A percentile compares a stretch with the other conserved stretches of the same genome.
Evolutionary conservation across 2,797 vertebrate genomes (phyloP).

Genomic region (Jordanella pulchra): DNA sequence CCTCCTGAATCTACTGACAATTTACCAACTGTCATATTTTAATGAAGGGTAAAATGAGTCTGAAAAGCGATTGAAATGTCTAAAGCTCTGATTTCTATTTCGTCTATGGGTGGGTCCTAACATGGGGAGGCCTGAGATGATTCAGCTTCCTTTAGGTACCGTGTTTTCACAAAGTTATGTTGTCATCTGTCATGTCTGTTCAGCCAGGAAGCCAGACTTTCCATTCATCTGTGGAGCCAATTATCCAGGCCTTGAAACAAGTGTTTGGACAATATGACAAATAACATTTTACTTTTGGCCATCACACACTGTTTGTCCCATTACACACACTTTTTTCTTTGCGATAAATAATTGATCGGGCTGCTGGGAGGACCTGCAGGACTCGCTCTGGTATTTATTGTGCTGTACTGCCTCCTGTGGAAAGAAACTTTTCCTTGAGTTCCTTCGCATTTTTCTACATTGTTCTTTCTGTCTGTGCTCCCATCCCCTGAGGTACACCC

Average conservation of each 20-base stretch:
- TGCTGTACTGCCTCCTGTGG: slow-evolving; percentile 29
- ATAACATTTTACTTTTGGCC: slow-evolving; percentile 47
- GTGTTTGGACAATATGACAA: slow-evolving; percentile 50
- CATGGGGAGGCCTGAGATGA: not conserved
- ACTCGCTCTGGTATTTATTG: slow-evolving; percentile 13
- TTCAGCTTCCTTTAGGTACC: slow-evolving; percentile 1
- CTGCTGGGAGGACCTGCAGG: slow-evolving; percentile 38
- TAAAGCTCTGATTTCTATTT: slow-evolving; percentile 1
- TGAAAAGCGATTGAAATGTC: not conserved
- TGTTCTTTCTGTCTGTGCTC: slow-evolving; percentile 14
- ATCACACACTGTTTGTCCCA: slow-evolving; percentile 48
- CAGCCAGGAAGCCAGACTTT: slow-evolving; percentile 13
- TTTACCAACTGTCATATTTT: not conserved
- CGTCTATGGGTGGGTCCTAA: not conserved
- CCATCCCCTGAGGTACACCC: slow-evolving; percentile 36
- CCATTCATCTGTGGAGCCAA: slow-evolving; percentile 65
- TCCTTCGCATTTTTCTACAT: slow-evolving; percentile 11
- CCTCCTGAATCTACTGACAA: not conserved
- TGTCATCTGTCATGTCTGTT: slow-evolving; percentile 34
- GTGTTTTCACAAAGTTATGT: slow-evolving; percentile 4
- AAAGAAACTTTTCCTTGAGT: slow-evolving; percentile 54
- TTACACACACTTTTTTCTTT: slow-evolving; percentile 61
- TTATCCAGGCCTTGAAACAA: slow-evolving; percentile 65
- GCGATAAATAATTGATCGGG: slow-evolving; percentile 69
- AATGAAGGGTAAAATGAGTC: not conserved